Percentiles rank a stretch among this genome's conserved stretches.
Conservation (phyloP, 2,888 invertebrate genomes). For the Dendrolimus houi region DNA sequence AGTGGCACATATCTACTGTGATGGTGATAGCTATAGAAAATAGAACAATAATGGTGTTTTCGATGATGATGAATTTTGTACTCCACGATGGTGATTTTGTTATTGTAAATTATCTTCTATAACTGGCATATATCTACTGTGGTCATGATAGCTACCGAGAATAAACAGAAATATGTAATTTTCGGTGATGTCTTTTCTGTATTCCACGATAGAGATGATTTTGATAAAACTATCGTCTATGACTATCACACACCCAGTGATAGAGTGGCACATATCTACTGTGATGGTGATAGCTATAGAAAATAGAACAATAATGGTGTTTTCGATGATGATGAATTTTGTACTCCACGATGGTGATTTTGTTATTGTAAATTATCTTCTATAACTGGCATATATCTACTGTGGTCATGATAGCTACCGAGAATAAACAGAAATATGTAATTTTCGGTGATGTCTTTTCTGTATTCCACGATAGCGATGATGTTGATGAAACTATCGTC, state of each 20-base stretch:
- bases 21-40: neutral
- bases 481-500: neutral
- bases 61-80: neutral
- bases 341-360: too few species aligned
- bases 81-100: too few species aligned
- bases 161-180: neutral
- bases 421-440: neutral
- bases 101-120: neutral
- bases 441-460: neutral
- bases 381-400: too few species aligned
- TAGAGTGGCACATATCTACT: too few species aligned
- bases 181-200: neutral
- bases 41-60: neutral
- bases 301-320: too few species aligned
- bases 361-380: too few species aligned
- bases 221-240: slow-evolving; percentile 4
- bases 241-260: too few species aligned
- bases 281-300: too few species aligned
- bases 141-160: neutral
- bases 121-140: slow-evolving; percentile 13
- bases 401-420: neutral
- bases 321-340: slow-evolving; percentile 1
- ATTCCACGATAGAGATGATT: neutral
- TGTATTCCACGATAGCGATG: too few species aligned
- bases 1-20: slow-evolving; percentile 1